These are phyloP conservation scores for Standfussiana lucernea DNA, from an alignment of 2,888 invertebrate genomes.

Conservation along the genomic window DNA sequence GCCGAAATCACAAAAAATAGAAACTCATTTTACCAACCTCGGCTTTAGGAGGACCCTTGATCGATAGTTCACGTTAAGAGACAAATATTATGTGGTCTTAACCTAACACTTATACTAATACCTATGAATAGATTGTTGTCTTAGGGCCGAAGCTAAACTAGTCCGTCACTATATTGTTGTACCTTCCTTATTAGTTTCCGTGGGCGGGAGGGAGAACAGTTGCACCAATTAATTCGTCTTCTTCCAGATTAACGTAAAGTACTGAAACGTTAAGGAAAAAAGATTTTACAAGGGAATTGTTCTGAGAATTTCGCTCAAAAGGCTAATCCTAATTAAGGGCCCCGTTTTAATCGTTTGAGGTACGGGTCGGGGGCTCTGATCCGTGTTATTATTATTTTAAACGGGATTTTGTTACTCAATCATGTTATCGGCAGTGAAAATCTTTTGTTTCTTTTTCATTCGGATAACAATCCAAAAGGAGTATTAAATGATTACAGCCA, in stretches of 20 bases:
- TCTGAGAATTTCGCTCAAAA: conserved; percentile 14
- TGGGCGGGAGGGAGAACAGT: neutral
- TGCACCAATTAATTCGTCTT: conserved; percentile 24
- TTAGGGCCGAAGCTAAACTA: neutral
- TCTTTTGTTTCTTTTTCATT: neutral
- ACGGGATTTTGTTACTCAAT: conserved; percentile 14
- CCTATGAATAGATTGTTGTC: conserved; percentile 24
- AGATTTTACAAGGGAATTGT: conserved; percentile 27
- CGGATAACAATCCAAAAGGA: neutral
- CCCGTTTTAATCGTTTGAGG: conserved; percentile 41
- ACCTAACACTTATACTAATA: conserved; percentile 11
- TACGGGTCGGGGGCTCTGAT: neutral
- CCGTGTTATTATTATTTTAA: conserved; percentile 30
- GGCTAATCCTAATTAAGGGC: conserved; percentile 44
- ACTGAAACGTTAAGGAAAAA: conserved; percentile 15
- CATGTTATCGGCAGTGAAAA: neutral
- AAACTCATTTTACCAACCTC: neutral
- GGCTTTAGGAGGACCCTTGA: neutral
- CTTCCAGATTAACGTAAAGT: conserved; percentile 31
- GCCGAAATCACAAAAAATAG: conserved; percentile 29
- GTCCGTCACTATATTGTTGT: conserved; percentile 22
- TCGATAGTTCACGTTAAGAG: conserved; percentile 1
- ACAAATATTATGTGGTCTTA: conserved; percentile 18
- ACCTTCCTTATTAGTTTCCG: conserved; percentile 1
- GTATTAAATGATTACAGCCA: neutral